Conservation (phyloP, 2,113 vertebrate species). For the Petrocephalus microphthalmus region DNA sequence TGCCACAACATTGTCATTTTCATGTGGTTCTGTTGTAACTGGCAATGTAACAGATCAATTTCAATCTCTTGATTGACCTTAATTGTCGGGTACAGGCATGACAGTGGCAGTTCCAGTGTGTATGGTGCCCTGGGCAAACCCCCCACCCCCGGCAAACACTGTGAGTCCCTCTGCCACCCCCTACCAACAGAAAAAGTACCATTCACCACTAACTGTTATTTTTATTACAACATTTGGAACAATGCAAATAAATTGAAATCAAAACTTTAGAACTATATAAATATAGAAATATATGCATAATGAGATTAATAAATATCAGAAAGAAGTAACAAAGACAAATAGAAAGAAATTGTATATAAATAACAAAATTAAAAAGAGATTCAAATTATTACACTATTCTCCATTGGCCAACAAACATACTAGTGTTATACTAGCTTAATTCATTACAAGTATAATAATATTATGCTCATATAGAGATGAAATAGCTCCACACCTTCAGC, state of each 20-base stretch:
- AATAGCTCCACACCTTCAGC: background rate
- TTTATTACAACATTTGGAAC: background rate
- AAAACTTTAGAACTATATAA: background rate
- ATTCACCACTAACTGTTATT: background rate
- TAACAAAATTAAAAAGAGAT: background rate
- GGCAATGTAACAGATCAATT: background rate
- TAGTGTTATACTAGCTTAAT: background rate
- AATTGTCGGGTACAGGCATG: background rate
- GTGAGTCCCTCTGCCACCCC: background rate
- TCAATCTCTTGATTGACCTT: background rate
- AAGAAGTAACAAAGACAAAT: background rate
- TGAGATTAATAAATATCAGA: background rate
- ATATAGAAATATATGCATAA: background rate
- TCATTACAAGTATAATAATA: background rate
- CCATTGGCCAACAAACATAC: background rate
- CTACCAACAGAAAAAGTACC: background rate
- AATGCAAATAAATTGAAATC: background rate
- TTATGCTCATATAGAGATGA: background rate
- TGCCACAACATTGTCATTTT: background rate
- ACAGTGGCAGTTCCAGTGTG: background rate
- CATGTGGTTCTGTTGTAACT: background rate
- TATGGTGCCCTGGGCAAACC: background rate
- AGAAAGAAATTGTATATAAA: background rate
- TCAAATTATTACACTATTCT: background rate
- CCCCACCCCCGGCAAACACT: background rate